Base-by-base conservation (phyloP, 2,888 invertebrate species). In the Sussaba pulchella region DNA sequence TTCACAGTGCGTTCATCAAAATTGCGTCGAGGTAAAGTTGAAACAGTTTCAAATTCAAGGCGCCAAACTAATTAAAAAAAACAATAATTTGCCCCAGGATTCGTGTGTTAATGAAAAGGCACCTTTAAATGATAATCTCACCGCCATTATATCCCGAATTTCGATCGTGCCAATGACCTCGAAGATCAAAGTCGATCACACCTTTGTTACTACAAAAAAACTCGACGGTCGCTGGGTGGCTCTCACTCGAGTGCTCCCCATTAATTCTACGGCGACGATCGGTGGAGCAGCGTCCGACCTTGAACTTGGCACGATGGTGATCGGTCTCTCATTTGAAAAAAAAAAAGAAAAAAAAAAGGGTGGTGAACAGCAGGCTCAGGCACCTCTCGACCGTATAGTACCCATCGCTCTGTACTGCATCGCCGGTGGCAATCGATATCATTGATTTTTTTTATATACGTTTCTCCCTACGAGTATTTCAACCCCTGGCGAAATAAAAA, bases 251-350 rank as follows among this genome's bases (percentile, higher is more conserved):
- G 72, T 76, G 72, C 72, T 76, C 72, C 76, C 76, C 69, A 76
- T 76, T 76, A 81, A 81, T 76, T 76, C 67, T 45, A 54, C 76
- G 47, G 63, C 67, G 76, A 76, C 76, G 80, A 81, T 81, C 74
- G 71, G 39, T 52, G 47, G 80, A 81, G 76, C 72, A 75, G 76
- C 72, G 67, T 31, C 41, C 72, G 80, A 76, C 80, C 80, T 81
- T 81, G 80, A 81, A 81, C 80, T 75, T 81, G 80, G 63, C 61
- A 12, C 54, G 4, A 71, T 39, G 67, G 64, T 76, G 54, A 80
- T 81, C 72, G 61, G 57, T 54, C 26, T 54, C 52, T 76, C 71
- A 81, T 81, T 76, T 71, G 71, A 73, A 79, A n/a, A n/a, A n/a
- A n/a, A n/a, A n/a, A n/a, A n/a, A n/a, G n/a, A n/a, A n/a, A n/a